Evolutionary conservation across 2,113 vertebrate species (phyloP), one percentile per base, ranked within the genome.

Genomic region (Nesoenas mayeri): DNA sequence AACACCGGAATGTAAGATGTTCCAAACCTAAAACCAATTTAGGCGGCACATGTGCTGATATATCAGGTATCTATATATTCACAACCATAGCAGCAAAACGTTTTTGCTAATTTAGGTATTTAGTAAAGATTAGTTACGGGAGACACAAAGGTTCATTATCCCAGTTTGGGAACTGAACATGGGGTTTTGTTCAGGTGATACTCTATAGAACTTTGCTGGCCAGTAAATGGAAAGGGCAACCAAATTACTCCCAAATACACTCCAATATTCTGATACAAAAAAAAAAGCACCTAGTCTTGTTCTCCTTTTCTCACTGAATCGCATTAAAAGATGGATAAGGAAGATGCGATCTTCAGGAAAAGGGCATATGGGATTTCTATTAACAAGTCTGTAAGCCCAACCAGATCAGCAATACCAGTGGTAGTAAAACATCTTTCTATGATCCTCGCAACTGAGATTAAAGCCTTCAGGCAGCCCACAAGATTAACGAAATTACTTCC

Each of bases 401-500:
- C 66, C 62, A 85, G 56, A 69, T 51, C 93, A 87, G 94, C 85
- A 57, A 8, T 6, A 51, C 19, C 72, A 86, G 79, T 12, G 1
- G 75, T 15, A 81, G 72, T 65, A 54, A 61, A 92, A 6, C 47
- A 87, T 51, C 71, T 79, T 36, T 44, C 73, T 78, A 85, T 64
- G 77, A 93, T 75, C 44, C 79, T 66, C 79, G 18, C 51, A 11
- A 4, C 88, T 42, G 26, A 80, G 78, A 58, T 89, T 42, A 58
- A 19, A 67, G 75, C 19, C 85, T 82, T 25, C 60, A 9, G 79
- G 70, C 79, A 88, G 85, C 57, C 56, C 75, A 42, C 73, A 16
- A 38, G 85, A 87, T 95, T 93, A 95, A 88, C 84, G 84, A 77
- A 94, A 89, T 85, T 32, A 84, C 79, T 65, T 56, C 82, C 73